Evolutionary conservation across 2,888 invertebrate species (phyloP), one percentile per base, ranked within the genome.

Genomic region (Eilema griseolum): DNA sequence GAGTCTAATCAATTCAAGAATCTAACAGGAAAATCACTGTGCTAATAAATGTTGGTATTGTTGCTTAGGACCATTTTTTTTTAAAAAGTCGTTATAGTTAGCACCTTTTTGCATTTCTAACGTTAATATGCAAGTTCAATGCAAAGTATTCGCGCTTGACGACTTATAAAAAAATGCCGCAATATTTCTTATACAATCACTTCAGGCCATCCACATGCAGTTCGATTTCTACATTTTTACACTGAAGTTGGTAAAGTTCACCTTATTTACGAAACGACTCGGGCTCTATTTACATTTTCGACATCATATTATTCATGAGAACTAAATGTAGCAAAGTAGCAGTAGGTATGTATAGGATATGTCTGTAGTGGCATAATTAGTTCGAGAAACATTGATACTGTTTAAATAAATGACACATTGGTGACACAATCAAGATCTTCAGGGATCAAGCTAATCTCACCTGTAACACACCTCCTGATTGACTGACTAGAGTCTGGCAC

Each of bases 201-300:
- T 61, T 31, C n/a, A 23, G 61, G 33, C n/a, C 23, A 61, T 52
- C 52, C 52, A 52, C 52, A n/a, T 52, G 52, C 52, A n/a, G 52
- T 52, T 8, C 52, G n/a, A 52, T 52, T 52, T 52, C 52, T 52
- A 52, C 52, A 52, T 52, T 79, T 80, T 76, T 78, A 74, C 59
- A 8, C 26, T 59, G 24, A 26, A 59, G 14, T 59, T 59, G 24
- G 59, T 59, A 26, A 14, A 24, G 26, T 59, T 59, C 14, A 59
- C 26, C 14, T 26, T 59, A 16, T 52, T 26, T 26, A 59, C 26
- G 59, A 24, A 59, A 59, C 52, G n/a, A n/a, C 52, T 52, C 52
- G 3, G 59, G 59, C 26, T 59, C 26, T 16, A 59, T 59, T 59
- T 26, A 59, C 59, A 59, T 52, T 52, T 59, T 26, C 59, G 26